Percentiles rank a stretch among this genome's conserved stretches.
Conservation (phyloP, 2,888 invertebrate species). For the Pammene fasciana region DNA sequence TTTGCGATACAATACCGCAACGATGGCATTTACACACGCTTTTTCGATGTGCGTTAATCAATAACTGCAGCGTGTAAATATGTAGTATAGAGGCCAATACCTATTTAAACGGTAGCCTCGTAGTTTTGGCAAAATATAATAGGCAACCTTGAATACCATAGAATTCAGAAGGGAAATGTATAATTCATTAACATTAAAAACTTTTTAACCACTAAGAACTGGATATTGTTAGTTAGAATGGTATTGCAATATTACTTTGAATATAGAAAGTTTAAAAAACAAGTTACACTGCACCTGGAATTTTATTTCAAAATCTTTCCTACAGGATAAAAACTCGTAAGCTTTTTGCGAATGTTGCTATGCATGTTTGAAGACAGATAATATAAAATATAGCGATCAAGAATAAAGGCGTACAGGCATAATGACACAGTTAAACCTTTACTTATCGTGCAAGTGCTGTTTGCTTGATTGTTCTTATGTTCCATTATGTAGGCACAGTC, state of each 20-base stretch:
- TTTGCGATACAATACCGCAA: neutral
- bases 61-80: neutral
- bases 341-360: too few species aligned
- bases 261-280: neutral
- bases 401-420: too few species aligned
- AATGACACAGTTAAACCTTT: too few species aligned
- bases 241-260: neutral
- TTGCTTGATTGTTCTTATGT: too few species aligned
- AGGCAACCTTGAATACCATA: neutral
- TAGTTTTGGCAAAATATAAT: neutral
- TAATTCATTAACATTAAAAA: neutral
- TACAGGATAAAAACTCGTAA: neutral
- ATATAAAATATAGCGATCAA: too few species aligned
- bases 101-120: neutral
- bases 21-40: constrained; percentile 25
- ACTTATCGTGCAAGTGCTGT: too few species aligned
- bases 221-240: neutral
- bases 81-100: neutral
- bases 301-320: neutral
- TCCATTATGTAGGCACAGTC: too few species aligned
- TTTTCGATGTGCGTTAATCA: neutral
- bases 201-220: neutral
- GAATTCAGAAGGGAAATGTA: neutral
- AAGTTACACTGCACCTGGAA: neutral
- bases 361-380: too few species aligned